Conservation (phyloP, 2,888 invertebrate species). For the Mythimna lalbum region DNA sequence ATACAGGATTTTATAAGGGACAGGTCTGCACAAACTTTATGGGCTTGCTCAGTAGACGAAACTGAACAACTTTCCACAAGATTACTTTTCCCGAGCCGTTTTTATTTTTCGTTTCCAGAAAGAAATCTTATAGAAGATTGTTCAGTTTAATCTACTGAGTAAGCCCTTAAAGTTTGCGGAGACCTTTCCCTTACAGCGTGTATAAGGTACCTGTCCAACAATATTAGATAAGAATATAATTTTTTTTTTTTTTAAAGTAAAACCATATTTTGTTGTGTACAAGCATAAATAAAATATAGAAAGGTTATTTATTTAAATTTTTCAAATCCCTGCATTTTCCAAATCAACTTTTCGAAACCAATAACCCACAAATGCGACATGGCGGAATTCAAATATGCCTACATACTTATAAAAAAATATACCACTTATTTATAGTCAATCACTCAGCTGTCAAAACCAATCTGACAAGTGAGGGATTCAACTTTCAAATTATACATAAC, state of each 20-base stretch:
- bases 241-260: not conserved
- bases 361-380: constrained; percentile 7
- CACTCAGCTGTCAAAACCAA: constrained; percentile 60
- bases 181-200: no score
- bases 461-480: constrained; percentile 61
- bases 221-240: not conserved
- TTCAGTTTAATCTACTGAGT: no score
- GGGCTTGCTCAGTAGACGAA: no score
- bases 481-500: constrained; percentile 14
- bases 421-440: constrained; percentile 23
- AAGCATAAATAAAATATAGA: not conserved
- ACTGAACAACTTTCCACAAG: no score
- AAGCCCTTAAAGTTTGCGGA: no score
- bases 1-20: no score
- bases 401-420: not conserved
- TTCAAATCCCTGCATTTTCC: constrained; percentile 2
- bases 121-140: no score
- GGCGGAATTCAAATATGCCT: constrained; percentile 1
- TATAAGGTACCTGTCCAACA: no score
- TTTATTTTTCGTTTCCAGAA: no score
- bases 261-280: not conserved
- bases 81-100: no score
- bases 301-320: not conserved
- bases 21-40: no score
- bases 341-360: constrained; percentile 17